Evolutionary conservation across 2,797 vertebrate genomes (phyloP).

Genomic region (Hydrocynus forskahlii): DNA sequence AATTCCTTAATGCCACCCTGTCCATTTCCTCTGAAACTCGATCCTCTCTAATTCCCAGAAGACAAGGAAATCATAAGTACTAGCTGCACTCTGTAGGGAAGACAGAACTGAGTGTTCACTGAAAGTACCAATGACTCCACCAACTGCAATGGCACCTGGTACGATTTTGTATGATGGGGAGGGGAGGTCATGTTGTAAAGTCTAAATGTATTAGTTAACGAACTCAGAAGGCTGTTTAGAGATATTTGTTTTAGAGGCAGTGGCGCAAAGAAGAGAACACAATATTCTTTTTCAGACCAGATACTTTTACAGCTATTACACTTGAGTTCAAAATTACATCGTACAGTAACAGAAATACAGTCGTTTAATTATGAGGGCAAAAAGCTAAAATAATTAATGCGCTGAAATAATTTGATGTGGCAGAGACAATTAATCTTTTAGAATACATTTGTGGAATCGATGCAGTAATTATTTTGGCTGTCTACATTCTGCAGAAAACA

Average conservation of each 20-base stretch:
- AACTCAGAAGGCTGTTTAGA: conserved; percentile 21
- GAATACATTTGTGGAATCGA: conserved; percentile 42
- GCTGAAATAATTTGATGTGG: not conserved
- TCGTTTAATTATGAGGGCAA: not conserved
- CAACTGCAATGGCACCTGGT: conserved; percentile 28
- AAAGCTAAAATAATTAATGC: conserved; percentile 10
- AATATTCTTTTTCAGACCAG: not conserved
- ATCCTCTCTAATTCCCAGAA: conserved; percentile 59
- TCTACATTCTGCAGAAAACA: not conserved
- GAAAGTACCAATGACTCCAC: conserved; percentile 29
- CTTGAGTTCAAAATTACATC: conserved; percentile 26
- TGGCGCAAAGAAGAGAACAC: not conserved
- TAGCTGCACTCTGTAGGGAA: conserved; percentile 37
- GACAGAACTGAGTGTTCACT: conserved; percentile 42
- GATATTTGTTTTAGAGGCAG: conserved; percentile 27
- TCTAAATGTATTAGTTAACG: conserved; percentile 44
- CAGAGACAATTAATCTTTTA: conserved; percentile 20
- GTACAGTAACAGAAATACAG: not conserved
- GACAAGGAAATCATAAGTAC: conserved; percentile 62
- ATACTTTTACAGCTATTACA: not conserved
- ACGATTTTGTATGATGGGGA: not conserved
- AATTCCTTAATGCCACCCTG: conserved; percentile 63
- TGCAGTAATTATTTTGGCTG: conserved; percentile 25
- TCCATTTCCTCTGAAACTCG: conserved; percentile 56
- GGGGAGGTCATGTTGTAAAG: conserved; percentile 27